Conservation (phyloP, 2,113 vertebrate species). For the Mesocricetus auratus region DNA sequence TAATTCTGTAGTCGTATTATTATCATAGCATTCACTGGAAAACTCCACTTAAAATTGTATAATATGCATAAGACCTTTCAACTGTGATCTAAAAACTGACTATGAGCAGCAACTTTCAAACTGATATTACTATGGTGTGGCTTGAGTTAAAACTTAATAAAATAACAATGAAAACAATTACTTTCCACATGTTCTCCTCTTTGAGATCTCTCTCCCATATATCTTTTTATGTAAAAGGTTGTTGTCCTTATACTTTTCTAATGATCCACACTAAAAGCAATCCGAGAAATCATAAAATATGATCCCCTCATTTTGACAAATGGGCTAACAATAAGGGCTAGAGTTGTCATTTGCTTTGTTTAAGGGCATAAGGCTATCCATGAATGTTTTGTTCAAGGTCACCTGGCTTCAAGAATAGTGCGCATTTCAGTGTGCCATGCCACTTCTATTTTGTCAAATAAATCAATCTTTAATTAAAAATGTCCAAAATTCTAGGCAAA, state of each 20-base stretch:
- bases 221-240: not conserved
- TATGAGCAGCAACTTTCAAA: constrained; percentile 5
- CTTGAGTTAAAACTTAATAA: not conserved
- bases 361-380: not conserved
- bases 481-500: not conserved
- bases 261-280: not conserved
- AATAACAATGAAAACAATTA: constrained; percentile 6
- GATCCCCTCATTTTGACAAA: not conserved
- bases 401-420: not conserved
- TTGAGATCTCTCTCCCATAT: not conserved
- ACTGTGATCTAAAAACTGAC: not conserved
- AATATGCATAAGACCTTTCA: not conserved
- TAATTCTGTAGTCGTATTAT: not conserved
- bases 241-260: not conserved
- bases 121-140: not conserved
- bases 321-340: not conserved
- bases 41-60: constrained; percentile 10
- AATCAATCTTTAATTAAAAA: not conserved
- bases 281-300: not conserved
- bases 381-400: constrained; percentile 1
- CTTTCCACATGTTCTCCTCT: not conserved
- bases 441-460: not conserved
- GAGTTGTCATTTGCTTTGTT: not conserved
- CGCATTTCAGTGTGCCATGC: not conserved
- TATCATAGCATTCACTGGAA: constrained; percentile 20